Conservation (phyloP, 1,140 invertebrate species). For the Mizuhopecten yessoensis region DNA sequence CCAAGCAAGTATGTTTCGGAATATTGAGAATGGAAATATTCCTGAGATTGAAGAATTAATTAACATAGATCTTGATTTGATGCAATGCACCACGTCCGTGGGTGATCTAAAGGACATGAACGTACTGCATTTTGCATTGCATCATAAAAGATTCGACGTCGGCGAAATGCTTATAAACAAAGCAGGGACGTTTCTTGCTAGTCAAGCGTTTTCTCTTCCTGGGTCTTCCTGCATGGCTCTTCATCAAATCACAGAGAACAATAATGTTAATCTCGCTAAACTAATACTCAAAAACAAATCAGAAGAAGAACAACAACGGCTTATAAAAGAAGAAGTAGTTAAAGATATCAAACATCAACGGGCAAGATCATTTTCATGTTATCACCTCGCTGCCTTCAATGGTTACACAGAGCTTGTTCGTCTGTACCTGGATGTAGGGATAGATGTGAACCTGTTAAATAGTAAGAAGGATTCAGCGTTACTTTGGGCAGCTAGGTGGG, state of each 20-base stretch:
- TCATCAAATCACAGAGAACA: constrained; percentile 72
- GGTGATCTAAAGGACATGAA: constrained; percentile 61
- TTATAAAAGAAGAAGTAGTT: neutral
- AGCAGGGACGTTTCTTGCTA: constrained; percentile 57
- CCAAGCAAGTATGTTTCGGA: neutral
- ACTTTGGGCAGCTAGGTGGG: constrained; percentile 79
- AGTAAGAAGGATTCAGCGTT: constrained; percentile 78
- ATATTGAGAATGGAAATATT: neutral
- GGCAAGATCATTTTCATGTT: constrained; percentile 75
- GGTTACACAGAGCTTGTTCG: constrained; percentile 74
- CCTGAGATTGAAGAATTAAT: neutral
- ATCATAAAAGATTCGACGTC: constrained; percentile 59
- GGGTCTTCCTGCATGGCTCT: constrained; percentile 70
- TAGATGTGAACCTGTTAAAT: constrained; percentile 76
- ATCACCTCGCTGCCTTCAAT: constrained; percentile 77
- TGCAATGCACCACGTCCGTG: neutral
- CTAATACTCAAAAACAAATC: constrained; percentile 56
- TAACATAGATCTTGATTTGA: neutral
- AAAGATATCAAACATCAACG: constrained; percentile 52
- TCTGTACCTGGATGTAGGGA: constrained; percentile 67
- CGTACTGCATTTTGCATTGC: constrained; percentile 70
- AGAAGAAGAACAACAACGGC: neutral
- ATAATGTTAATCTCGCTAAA: constrained; percentile 68
- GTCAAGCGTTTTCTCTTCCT: constrained; percentile 61
- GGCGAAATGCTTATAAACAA: constrained; percentile 64